These are phyloP conservation scores for Amphimallon solstitiale DNA, from an alignment of 2,888 invertebrate species.

Conservation along the genomic window DNA sequence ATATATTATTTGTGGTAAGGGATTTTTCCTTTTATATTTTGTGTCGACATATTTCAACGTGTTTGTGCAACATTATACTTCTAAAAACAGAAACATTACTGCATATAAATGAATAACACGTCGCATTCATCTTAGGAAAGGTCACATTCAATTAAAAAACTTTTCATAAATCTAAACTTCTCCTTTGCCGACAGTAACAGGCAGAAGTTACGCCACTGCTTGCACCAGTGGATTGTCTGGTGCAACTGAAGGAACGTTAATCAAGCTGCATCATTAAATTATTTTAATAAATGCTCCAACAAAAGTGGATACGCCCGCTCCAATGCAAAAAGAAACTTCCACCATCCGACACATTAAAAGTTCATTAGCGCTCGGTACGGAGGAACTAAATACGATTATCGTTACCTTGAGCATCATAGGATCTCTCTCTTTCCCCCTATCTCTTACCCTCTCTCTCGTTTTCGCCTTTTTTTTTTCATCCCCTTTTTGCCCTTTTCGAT, in stretches of 20 bases:
- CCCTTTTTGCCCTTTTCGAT: neutral
- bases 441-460: neutral
- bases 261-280: conserved; percentile 38
- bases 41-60: too few species aligned
- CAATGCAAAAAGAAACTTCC: conserved; percentile 2
- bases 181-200: too few species aligned
- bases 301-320: conserved; percentile 17
- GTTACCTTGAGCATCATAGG: conserved; percentile 1
- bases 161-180: too few species aligned
- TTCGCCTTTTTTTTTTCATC: neutral
- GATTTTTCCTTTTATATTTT: too few species aligned
- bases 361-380: conserved; percentile 22
- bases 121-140: too few species aligned
- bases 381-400: conserved; percentile 23
- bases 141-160: too few species aligned
- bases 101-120: too few species aligned
- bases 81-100: too few species aligned
- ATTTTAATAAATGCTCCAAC: conserved; percentile 36
- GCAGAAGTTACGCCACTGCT: too few species aligned
- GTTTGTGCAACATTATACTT: too few species aligned
- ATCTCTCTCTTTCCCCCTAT: too few species aligned
- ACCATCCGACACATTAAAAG: conserved; percentile 27
- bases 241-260: conserved; percentile 27
- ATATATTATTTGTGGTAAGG: too few species aligned
- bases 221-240: neutral